phyloP scores from a whole-genome alignment of 2,113 vertebrate genomes.

The Pachypanchax playfairii region DNA sequence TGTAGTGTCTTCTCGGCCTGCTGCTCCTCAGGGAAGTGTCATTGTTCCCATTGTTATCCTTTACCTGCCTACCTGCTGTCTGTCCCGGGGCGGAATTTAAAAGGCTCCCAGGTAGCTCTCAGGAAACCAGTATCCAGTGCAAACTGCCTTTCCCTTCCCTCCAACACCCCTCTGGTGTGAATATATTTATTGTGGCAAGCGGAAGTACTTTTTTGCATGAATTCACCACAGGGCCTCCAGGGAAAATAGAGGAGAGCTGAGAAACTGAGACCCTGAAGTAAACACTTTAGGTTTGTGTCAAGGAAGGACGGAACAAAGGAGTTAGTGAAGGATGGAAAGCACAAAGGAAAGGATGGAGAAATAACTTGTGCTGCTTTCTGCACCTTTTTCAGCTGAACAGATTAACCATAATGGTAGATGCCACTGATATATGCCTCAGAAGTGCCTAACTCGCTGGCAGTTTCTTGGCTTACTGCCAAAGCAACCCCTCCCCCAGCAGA shows the following conservation, averaged over 20 bases:
- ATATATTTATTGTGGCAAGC: slow-evolving; percentile 58
- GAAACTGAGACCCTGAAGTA: slow-evolving; percentile 41
- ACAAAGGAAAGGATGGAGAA: slow-evolving; percentile 6
- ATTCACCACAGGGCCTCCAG: slow-evolving; percentile 29
- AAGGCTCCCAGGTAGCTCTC: slow-evolving; percentile 66
- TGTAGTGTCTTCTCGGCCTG: slow-evolving; percentile 66
- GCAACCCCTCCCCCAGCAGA: slow-evolving; percentile 22
- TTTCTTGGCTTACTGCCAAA: slow-evolving; percentile 55
- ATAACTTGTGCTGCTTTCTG: not conserved
- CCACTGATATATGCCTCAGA: slow-evolving; percentile 40
- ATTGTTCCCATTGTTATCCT: slow-evolving; percentile 71
- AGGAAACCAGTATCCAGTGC: slow-evolving; percentile 62
- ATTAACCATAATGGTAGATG: slow-evolving; percentile 18
- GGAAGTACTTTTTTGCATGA: slow-evolving; percentile 49
- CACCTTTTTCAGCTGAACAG: slow-evolving; percentile 8
- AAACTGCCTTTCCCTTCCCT: slow-evolving; percentile 45
- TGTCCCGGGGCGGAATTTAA: slow-evolving; percentile 68
- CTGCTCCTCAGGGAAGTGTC: slow-evolving; percentile 54
- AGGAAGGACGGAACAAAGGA: slow-evolving; percentile 20
- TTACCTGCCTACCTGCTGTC: slow-evolving; percentile 72
- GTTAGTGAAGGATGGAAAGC: not conserved
- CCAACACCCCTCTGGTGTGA: slow-evolving; percentile 64
- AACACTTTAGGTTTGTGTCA: slow-evolving; percentile 26
- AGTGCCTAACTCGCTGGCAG: slow-evolving; percentile 46
- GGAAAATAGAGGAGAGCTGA: slow-evolving; percentile 28